Percentiles rank a stretch among this genome's conserved stretches.
phyloP scores from a whole-genome alignment of 2,113 vertebrate genomes.

The Cephalophus harveyi region DNA sequence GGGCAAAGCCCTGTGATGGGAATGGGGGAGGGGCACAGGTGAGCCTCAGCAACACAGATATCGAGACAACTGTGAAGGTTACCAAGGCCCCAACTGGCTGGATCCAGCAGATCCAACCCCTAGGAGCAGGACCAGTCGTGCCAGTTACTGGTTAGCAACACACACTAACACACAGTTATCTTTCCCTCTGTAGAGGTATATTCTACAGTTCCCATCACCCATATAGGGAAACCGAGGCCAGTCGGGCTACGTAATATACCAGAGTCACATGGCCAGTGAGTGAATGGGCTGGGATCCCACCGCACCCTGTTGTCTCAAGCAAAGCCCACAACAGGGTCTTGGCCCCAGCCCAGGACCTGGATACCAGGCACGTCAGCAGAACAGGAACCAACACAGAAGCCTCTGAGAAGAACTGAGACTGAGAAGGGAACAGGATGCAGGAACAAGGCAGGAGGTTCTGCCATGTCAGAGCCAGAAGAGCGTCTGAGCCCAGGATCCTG shows the following conservation, averaged over 20 bases:
- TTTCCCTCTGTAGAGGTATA: background rate
- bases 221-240: background rate
- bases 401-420: constrained; percentile 63
- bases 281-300: background rate
- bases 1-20: background rate
- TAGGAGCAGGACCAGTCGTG: background rate
- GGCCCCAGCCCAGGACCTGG: background rate
- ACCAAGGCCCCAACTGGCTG: background rate
- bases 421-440: constrained; percentile 49
- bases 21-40: background rate
- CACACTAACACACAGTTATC: background rate
- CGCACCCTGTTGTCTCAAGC: background rate
- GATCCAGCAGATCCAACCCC: background rate
- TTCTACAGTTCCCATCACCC: background rate
- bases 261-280: background rate
- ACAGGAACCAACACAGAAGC: constrained; percentile 57
- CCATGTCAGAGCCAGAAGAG: background rate
- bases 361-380: background rate
- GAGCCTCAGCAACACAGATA: background rate
- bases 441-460: constrained; percentile 22
- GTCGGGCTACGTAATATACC: background rate
- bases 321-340: background rate
- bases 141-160: background rate
- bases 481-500: constrained; percentile 8
- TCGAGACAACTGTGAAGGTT: background rate